Conservation (phyloP, 2,888 invertebrate genomes). For the Aricia artaxerxes region DNA sequence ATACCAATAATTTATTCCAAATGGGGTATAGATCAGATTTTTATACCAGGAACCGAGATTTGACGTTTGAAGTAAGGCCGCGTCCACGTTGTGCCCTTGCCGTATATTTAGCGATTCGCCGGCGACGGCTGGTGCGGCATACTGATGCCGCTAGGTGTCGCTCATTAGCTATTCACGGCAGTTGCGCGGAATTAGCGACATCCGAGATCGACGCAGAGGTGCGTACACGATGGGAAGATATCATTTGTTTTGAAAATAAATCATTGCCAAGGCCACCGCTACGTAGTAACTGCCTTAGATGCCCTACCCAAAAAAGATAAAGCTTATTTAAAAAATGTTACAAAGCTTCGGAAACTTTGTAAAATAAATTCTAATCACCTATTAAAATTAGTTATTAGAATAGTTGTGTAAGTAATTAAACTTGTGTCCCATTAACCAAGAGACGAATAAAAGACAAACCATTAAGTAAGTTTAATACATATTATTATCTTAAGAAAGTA, state of each 20-base stretch:
- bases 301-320: background rate
- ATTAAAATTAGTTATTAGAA: no score
- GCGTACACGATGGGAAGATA: constrained; percentile 26
- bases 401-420: no score
- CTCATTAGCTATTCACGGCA: constrained; percentile 68
- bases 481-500: no score
- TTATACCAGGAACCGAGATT: constrained; percentile 45
- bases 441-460: no score
- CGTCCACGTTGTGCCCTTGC: constrained; percentile 70
- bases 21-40: constrained; percentile 14
- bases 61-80: constrained; percentile 68
- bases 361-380: no score
- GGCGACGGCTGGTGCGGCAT: constrained; percentile 60
- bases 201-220: constrained; percentile 55
- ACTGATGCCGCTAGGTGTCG: constrained; percentile 59
- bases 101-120: constrained; percentile 75
- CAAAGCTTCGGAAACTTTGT: no score
- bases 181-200: constrained; percentile 74
- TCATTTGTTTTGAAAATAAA: constrained; percentile 17
- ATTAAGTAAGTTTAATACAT: no score
- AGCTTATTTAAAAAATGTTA: background rate
- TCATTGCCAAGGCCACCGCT: background rate
- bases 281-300: background rate
- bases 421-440: no score
- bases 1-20: background rate